Conservation (phyloP, 2,888 invertebrate species). For the Himalopsyche japonica region DNA sequence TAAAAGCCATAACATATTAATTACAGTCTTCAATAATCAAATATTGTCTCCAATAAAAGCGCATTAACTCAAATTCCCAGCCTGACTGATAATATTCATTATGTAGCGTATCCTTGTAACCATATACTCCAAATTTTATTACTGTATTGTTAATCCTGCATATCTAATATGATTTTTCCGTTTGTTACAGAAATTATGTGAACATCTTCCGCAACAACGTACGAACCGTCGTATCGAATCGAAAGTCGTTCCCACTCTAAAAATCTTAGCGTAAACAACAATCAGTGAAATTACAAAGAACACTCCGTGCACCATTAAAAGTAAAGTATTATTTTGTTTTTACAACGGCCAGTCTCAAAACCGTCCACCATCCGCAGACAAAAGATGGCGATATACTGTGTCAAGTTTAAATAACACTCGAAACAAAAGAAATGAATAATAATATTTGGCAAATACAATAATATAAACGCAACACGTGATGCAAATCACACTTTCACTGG, state of each 20-base stretch:
- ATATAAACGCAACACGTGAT: neutral
- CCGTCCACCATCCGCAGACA: neutral
- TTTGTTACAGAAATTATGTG: neutral
- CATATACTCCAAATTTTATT: too few species aligned
- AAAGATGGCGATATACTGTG: neutral
- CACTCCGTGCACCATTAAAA: neutral
- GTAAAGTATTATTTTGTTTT: neutral
- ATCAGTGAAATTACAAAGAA: neutral
- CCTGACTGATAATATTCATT: too few species aligned
- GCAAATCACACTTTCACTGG: neutral
- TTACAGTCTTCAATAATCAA: too few species aligned
- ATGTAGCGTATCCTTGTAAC: too few species aligned
- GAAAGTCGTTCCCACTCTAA: neutral
- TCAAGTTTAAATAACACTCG: neutral
- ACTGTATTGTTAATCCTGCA: too few species aligned
- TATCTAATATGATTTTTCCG: neutral
- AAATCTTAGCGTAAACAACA: neutral
- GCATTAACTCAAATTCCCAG: too few species aligned
- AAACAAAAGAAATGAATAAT: neutral
- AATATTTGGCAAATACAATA: neutral
- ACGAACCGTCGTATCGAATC: neutral
- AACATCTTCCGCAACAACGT: neutral
- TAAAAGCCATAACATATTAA: too few species aligned
- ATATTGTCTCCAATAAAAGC: too few species aligned
- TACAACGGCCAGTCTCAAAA: neutral